phyloP scores from a whole-genome alignment of 2,113 vertebrate species.

The Scortum barcoo region DNA sequence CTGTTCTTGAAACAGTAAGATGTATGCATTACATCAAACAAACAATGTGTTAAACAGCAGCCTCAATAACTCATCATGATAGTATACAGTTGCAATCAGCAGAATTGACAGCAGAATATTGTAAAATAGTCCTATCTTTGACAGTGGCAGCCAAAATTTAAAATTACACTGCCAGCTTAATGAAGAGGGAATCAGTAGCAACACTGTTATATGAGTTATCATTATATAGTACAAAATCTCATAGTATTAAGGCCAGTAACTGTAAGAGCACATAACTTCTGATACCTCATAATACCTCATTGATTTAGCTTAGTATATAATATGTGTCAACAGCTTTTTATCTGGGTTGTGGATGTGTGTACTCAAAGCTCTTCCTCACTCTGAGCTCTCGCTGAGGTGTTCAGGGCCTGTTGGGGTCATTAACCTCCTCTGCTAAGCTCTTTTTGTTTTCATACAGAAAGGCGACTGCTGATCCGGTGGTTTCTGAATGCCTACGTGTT shows the following conservation, averaged over 20 bases:
- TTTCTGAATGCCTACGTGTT: conserved; percentile 67
- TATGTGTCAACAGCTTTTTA: not conserved
- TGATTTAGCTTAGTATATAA: not conserved
- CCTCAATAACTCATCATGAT: not conserved
- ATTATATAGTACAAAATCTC: not conserved
- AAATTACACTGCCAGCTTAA: not conserved
- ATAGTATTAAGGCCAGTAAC: not conserved
- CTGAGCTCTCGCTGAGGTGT: conserved; percentile 42
- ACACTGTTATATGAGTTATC: not conserved
- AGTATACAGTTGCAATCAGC: not conserved
- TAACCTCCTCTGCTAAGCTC: conserved; percentile 70
- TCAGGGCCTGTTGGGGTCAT: conserved; percentile 54
- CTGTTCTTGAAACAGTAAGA: not conserved
- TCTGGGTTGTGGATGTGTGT: not conserved
- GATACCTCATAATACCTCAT: not conserved
- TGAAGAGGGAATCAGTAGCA: not conserved
- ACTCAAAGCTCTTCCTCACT: conserved; percentile 15
- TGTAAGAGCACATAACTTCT: not conserved
- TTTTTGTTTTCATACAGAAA: conserved; percentile 75
- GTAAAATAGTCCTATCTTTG: not conserved
- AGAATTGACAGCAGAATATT: not conserved
- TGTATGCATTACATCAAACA: not conserved
- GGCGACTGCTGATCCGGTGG: conserved; percentile 78
- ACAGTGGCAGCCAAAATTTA: not conserved
- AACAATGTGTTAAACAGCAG: not conserved